A percentile compares a stretch with the other conserved stretches of the same genome.
Conservation (phyloP, 2,888 invertebrate genomes). For the Cepaea hortensis region DNA sequence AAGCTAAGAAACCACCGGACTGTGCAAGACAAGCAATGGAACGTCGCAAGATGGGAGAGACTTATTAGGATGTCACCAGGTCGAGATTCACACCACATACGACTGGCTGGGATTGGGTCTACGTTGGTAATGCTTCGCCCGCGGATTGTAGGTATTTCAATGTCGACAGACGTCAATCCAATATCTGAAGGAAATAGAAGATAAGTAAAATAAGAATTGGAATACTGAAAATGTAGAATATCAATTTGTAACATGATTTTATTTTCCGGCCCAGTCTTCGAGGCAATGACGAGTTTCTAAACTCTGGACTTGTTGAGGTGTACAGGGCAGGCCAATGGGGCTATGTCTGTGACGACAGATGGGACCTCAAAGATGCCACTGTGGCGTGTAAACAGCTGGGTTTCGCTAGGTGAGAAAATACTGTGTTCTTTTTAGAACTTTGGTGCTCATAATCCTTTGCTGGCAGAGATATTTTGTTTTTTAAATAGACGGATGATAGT, state of each 20-base stretch:
- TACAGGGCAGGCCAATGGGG: conserved; percentile 84
- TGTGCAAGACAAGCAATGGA: no score
- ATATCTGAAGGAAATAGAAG: neutral
- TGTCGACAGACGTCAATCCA: no score
- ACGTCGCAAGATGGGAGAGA: no score
- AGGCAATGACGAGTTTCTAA: neutral
- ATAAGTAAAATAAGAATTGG: neutral
- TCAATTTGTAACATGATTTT: neutral
- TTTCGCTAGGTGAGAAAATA: conserved; percentile 78
- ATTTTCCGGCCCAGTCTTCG: conserved; percentile 6
- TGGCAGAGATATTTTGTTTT: no score
- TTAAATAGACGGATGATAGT: no score
- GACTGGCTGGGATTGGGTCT: no score
- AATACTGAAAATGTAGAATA: neutral
- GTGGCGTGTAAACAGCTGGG: conserved; percentile 86
- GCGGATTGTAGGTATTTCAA: neutral
- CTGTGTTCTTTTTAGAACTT: no score
- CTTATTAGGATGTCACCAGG: no score
- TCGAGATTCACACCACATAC: no score
- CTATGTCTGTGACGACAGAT: conserved; percentile 85
- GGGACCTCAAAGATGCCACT: conserved; percentile 83
- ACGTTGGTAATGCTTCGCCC: no score
- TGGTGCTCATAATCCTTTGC: no score
- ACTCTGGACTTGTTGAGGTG: conserved; percentile 84
- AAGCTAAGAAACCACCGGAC: no score